Conservation (phyloP, 2,797 vertebrate genomes). For the Myioborus miniatus region DNA sequence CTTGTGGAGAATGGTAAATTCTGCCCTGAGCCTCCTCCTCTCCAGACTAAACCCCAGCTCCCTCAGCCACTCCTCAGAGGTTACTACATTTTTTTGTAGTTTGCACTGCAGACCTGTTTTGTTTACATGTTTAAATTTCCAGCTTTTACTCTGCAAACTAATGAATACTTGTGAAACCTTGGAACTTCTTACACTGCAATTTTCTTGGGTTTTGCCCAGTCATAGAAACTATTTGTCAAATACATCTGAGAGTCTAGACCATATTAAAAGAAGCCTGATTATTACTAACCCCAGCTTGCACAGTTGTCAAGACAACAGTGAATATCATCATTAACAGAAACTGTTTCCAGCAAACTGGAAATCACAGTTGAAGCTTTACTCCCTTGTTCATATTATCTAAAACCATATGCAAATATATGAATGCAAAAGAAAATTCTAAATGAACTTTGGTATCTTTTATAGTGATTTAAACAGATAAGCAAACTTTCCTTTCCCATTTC, state of each 20-base stretch:
- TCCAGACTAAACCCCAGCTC: neutral
- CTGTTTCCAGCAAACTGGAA: constrained; percentile 14
- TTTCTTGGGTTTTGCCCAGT: constrained; percentile 8
- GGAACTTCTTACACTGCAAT: constrained; percentile 1
- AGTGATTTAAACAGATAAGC: neutral
- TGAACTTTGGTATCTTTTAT: neutral
- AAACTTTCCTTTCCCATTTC: neutral
- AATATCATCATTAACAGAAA: constrained; percentile 43
- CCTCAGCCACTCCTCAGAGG: neutral
- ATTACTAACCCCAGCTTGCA: constrained; percentile 38
- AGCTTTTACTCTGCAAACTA: neutral
- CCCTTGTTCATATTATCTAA: neutral
- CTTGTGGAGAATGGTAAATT: neutral
- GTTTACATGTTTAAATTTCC: neutral
- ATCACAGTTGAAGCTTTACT: constrained; percentile 7
- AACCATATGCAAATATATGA: neutral
- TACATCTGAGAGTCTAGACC: constrained; percentile 39
- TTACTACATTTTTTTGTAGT: neutral
- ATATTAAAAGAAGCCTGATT: constrained; percentile 44
- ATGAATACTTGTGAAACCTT: neutral
- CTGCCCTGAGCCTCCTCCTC: neutral
- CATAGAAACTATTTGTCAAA: constrained; percentile 29
- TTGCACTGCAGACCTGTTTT: neutral
- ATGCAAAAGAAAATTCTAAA: constrained; percentile 1
- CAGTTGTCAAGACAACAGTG: constrained; percentile 58